Conservation (phyloP, 2,888 invertebrate genomes). For the Invenusta paracnida region DNA sequence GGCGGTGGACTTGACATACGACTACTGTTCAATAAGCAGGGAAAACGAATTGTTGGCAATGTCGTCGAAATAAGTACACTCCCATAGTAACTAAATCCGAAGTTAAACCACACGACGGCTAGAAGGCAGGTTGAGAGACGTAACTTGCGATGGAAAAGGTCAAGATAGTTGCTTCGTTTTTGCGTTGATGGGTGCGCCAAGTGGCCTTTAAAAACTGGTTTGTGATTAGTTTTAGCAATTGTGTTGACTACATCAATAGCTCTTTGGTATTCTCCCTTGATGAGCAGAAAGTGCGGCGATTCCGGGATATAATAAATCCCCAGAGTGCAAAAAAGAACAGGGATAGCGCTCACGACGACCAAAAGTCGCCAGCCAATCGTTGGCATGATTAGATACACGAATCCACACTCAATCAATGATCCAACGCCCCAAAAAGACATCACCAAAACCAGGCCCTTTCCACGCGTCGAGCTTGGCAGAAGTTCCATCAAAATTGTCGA, state of each 20-base stretch:
- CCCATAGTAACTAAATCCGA: slow-evolving; percentile 58
- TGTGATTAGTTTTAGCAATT: background rate
- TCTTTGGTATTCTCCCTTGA: slow-evolving; percentile 52
- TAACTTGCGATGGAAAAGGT: slow-evolving; percentile 50
- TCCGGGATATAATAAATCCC: slow-evolving; percentile 51
- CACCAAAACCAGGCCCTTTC: slow-evolving; percentile 49
- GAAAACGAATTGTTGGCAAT: background rate
- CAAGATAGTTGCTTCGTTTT: background rate
- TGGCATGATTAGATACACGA: slow-evolving; percentile 54
- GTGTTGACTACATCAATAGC: slow-evolving; percentile 47
- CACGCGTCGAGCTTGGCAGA: slow-evolving; percentile 49
- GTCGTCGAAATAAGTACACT: slow-evolving; percentile 57
- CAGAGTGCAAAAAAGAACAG: slow-evolving; percentile 49
- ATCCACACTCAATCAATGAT: slow-evolving; percentile 54
- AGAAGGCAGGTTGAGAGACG: slow-evolving; percentile 54
- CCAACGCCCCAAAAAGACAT: slow-evolving; percentile 56
- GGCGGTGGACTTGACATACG: background rate
- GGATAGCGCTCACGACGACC: slow-evolving; percentile 54
- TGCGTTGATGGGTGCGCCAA: background rate
- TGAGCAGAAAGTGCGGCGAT: slow-evolving; percentile 57
- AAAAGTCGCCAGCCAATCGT: slow-evolving; percentile 56
- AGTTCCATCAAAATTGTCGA: slow-evolving; percentile 57
- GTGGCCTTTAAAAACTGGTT: background rate
- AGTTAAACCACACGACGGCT: slow-evolving; percentile 57
- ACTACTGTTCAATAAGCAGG: background rate